Evolutionary conservation across 2,113 vertebrate genomes (phyloP), one percentile per base, ranked within the genome.

Genomic region (Otus sunia): DNA sequence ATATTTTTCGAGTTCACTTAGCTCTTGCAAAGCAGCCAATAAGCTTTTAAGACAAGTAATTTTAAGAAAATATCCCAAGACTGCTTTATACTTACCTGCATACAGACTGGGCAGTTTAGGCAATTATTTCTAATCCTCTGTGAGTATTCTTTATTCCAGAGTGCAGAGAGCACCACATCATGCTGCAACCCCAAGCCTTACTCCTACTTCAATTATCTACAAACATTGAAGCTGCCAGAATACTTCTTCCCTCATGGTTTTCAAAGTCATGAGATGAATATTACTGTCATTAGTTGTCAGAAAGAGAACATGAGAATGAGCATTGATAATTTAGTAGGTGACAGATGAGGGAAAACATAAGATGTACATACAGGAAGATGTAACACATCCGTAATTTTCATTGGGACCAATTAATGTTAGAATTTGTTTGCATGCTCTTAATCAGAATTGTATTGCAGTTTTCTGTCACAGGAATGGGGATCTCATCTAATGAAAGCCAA

Each of bases 391-490:
- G 29, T 97, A 95, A 98, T 96, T 97, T 98, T 98, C 98, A 97
- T 88, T 88, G 98, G 96, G 97, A 97, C 95, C 96, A 98, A 98
- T 98, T 98, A 98, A 90, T 21, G 6, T 82, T 91, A 92, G 53
- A 97, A 69, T 58, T 81, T 49, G 79, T 96, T 94, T 96, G 93
- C 78, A 95, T 95, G 92, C 26, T 90, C 63, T 93, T 92, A 62
- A 84, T 94, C 66, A 92, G 62, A 89, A 96, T 56, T 32, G 29
- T 34, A 43, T 67, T 94, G 56, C 64, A 69, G 63, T 43, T 62
- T 89, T 95, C 91, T 82, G 55, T 82, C n/a, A 52, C 8, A 27
- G 75, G 90, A 92, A 80, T 3, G 18, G 9, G 26, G 11, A 89
- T 86, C 69, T 89, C 93, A 67, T 76, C 55, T 84, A 94, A 96